Percentiles rank a stretch among this genome's conserved stretches.
Conservation (phyloP, 1,140 invertebrate genomes). For the Drosophila elegans region DNA sequence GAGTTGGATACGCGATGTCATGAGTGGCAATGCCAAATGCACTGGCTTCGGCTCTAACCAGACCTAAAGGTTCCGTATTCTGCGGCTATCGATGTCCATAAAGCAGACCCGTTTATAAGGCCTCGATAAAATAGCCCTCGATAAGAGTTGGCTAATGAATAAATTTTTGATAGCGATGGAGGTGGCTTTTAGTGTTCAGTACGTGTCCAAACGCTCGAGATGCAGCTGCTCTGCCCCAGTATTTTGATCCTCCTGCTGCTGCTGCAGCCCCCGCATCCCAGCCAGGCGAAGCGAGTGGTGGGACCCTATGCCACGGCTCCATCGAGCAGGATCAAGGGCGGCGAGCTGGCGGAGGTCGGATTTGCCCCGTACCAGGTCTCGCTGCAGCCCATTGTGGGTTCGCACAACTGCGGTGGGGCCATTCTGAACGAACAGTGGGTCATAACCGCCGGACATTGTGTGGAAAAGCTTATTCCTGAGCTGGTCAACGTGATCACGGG, state of each 20-base stretch:
- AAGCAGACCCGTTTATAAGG: constrained; percentile 26
- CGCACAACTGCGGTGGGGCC: constrained; percentile 84
- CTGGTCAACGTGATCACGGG: constrained; percentile 50
- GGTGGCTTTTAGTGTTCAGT: constrained; percentile 37
- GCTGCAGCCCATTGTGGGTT: constrained; percentile 45
- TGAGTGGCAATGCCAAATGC: constrained; percentile 42
- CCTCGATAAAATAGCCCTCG: constrained; percentile 36
- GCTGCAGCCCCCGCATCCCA: constrained; percentile 2
- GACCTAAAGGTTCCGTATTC: constrained; percentile 5
- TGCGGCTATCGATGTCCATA: constrained; percentile 26
- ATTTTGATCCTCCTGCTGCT: constrained; percentile 23
- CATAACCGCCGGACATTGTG: constrained; percentile 85
- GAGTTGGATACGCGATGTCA: constrained; percentile 60
- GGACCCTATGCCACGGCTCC: neutral
- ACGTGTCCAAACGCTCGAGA: constrained; percentile 23
- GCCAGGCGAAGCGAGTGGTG: constrained; percentile 28
- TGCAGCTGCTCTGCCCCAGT: constrained; percentile 43
- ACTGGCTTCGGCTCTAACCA: constrained; percentile 17
- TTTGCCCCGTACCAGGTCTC: constrained; percentile 84
- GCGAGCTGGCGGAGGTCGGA: constrained; percentile 76
- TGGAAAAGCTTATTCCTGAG: constrained; percentile 22
- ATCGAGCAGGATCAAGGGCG: constrained; percentile 83
- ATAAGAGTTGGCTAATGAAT: constrained; percentile 25
- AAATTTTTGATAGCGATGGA: constrained; percentile 33
- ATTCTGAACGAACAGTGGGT: constrained; percentile 83